phyloP scores from a whole-genome alignment of 2,113 vertebrate species.

The Scophthalmus maximus region DNA sequence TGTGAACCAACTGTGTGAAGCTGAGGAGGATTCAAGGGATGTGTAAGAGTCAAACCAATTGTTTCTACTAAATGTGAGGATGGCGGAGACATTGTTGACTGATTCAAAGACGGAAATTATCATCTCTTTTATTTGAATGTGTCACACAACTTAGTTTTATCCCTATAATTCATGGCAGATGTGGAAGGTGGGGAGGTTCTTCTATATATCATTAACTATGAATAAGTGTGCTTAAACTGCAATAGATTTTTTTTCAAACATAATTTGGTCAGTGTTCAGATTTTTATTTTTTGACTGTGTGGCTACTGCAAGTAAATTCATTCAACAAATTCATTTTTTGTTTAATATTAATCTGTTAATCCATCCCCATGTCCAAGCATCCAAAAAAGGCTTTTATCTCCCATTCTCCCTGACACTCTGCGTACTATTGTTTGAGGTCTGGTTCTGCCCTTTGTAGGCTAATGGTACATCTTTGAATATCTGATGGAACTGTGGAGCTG shows the following conservation, averaged over 20 bases:
- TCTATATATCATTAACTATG: neutral
- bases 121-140: neutral
- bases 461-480: conserved; percentile 55
- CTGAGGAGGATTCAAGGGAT: conserved; percentile 17
- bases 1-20: conserved; percentile 16
- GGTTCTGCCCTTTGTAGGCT: conserved; percentile 20
- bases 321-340: no score
- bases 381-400: conserved; percentile 25
- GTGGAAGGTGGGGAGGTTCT: neutral
- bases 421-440: neutral
- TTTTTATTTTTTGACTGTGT: neutral
- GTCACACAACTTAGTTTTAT: neutral
- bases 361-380: neutral
- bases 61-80: neutral
- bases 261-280: neutral
- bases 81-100: neutral
- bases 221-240: no score
- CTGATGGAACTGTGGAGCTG: conserved; percentile 52
- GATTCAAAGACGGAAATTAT: neutral
- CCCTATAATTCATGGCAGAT: no score
- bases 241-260: neutral
- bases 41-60: conserved; percentile 5
- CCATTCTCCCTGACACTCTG: conserved; percentile 7
- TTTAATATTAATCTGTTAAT: neutral
- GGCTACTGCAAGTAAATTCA: neutral